Conservation (phyloP, 1,140 invertebrate species). For the Drosophila subpulchrella region DNA sequence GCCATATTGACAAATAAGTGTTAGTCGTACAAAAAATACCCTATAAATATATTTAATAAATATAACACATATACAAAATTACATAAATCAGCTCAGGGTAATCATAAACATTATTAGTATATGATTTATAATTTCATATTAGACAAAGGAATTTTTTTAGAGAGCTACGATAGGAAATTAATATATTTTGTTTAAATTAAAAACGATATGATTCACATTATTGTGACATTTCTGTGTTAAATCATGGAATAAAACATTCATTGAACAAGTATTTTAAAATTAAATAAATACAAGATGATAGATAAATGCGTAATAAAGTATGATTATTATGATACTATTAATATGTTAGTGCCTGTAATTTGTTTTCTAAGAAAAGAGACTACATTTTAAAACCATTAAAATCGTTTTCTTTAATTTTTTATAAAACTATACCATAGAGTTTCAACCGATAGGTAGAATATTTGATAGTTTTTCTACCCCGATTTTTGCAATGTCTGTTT, state of each 20-base stretch:
- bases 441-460: neutral
- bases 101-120: neutral
- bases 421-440: too few species aligned
- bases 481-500: neutral
- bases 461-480: neutral
- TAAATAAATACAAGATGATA: too few species aligned
- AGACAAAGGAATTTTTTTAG: neutral
- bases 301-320: too few species aligned
- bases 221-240: neutral
- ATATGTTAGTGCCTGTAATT: too few species aligned
- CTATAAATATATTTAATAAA: slow-evolving; percentile 3
- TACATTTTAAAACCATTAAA: too few species aligned
- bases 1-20: slow-evolving; percentile 15
- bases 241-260: neutral
- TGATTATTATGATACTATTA: too few species aligned
- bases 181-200: neutral
- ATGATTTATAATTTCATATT: neutral
- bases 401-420: too few species aligned
- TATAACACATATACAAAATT: neutral
- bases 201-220: neutral
- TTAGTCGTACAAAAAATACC: neutral
- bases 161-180: neutral
- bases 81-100: too few species aligned
- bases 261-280: neutral
- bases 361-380: too few species aligned